phyloP scores from a whole-genome alignment of 2,797 vertebrate genomes.

The Amblyraja radiata region DNA sequence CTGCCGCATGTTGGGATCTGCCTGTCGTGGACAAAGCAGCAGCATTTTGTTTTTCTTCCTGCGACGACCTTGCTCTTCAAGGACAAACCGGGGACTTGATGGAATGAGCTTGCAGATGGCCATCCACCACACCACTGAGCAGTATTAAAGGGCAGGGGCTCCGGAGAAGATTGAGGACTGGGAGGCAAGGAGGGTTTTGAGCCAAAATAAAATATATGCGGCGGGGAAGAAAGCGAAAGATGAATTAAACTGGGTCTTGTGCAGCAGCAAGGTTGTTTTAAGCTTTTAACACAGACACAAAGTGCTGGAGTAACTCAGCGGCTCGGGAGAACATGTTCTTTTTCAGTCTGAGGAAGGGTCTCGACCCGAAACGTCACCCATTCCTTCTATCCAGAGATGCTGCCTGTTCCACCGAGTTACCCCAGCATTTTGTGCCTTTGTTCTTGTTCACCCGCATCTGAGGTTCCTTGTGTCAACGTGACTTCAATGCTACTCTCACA shows the following conservation, averaged over 20 bases:
- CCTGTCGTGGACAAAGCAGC: conserved; percentile 47
- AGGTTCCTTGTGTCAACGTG: too few species aligned
- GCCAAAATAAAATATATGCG: conserved; percentile 42
- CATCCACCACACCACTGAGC: conserved; percentile 54
- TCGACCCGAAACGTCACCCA: too few species aligned
- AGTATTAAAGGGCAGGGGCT: conserved; percentile 51
- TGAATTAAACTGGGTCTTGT: conserved; percentile 43
- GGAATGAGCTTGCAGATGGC: conserved; percentile 58
- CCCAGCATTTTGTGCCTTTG: too few species aligned
- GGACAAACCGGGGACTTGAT: conserved; percentile 56
- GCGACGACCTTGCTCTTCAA: conserved; percentile 57
- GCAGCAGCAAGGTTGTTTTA: too few species aligned
- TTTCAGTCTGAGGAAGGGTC: too few species aligned
- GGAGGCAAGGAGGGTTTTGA: background rate
- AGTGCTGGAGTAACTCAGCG: too few species aligned
- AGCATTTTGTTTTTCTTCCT: conserved; percentile 52
- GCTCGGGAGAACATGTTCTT: too few species aligned
- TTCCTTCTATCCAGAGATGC: too few species aligned
- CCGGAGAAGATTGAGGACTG: background rate
- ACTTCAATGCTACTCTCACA: too few species aligned
- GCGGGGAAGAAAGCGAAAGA: conserved; percentile 44
- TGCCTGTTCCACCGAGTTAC: too few species aligned
- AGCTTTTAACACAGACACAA: too few species aligned
- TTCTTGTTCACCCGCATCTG: too few species aligned
- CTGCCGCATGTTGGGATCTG: background rate